Base-by-base conservation (phyloP, 2,797 vertebrate genomes). In the Phoeniculus purpureus region DNA sequence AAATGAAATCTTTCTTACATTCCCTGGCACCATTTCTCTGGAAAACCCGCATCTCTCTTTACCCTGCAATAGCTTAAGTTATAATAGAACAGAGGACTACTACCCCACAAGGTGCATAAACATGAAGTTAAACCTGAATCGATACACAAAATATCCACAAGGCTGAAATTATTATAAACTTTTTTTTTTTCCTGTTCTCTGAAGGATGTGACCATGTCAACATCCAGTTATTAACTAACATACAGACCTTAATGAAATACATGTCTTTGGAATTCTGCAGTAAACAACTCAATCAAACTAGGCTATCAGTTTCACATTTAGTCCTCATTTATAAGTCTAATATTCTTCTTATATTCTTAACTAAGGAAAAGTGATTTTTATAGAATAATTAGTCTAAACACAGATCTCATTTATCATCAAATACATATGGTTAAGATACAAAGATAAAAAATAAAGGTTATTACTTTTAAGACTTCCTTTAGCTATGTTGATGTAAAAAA, bases 201-300 rank as follows among this genome's bases (percentile, higher is more conserved):
- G 12, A 6, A 47, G 5, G 23, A 79, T 22, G 3, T 51, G 55
- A 71, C 59, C 6, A 23, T 47, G 6, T 62, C 15, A 86, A 59
- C 61, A 52, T 25, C 68, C 25, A 61, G 4, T 86, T 75, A 55
- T 66, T 92, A 68, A 86, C 11, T 70, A 37, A n/a, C 43, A 68
- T 17, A 6, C 5, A 48, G 55, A 73, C 16, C 2, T 78, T 56
- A 40, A 15, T 73, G 59, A 92, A 85, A 84, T 51, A 85, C 87
- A 56, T 85, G 32, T 2, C 3, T 75, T 80, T 13, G 9, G 23
- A 85, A 85, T 89, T 7, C 29, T 72, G 10, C 8, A 74, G 31
- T 82, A 91, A 93, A 83, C 61, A 91, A 68, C 45, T 93, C 50
- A 81, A 54, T 90, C 68, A 92, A 85, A 85, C 6, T 27, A 81